A percentile compares a stretch with the other conserved stretches of the same genome.
phyloP scores from a whole-genome alignment of 2,113 vertebrate species.

The Camelus dromedarius region DNA sequence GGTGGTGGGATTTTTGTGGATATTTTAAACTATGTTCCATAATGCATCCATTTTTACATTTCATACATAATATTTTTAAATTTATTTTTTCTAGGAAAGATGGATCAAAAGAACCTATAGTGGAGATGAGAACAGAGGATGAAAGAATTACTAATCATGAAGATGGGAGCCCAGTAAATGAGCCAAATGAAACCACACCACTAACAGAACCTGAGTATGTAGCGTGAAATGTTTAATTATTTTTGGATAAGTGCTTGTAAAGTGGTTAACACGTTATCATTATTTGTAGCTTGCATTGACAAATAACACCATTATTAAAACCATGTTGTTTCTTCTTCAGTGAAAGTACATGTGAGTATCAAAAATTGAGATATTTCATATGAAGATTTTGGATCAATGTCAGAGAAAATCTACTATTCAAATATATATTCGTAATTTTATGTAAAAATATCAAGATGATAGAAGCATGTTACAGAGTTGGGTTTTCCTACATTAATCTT shows the following conservation, averaged over 20 bases:
- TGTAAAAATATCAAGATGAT: background rate
- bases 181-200: slow-evolving; percentile 95
- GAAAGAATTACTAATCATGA: slow-evolving; percentile 93
- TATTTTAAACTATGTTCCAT: background rate
- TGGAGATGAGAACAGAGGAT: slow-evolving; percentile 94
- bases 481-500: background rate
- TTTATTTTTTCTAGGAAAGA: slow-evolving; percentile 89
- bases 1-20: accelerated
- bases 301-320: background rate
- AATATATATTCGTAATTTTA: background rate
- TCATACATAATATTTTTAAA: background rate
- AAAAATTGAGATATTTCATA: background rate
- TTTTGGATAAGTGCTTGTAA: background rate
- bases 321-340: background rate
- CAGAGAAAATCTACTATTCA: background rate
- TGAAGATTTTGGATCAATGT: background rate
- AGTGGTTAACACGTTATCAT: background rate
- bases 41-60: background rate
- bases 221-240: background rate
- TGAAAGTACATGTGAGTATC: background rate
- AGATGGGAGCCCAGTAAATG: slow-evolving; percentile 93
- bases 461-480: background rate
- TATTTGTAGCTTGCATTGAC: slow-evolving; percentile 79
- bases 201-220: slow-evolving; percentile 94
- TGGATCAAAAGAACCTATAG: slow-evolving; percentile 94